Percentiles rank a stretch among this genome's conserved stretches.
phyloP scores from a whole-genome alignment of 2,888 invertebrate genomes.

The Synergus itoensis region DNA sequence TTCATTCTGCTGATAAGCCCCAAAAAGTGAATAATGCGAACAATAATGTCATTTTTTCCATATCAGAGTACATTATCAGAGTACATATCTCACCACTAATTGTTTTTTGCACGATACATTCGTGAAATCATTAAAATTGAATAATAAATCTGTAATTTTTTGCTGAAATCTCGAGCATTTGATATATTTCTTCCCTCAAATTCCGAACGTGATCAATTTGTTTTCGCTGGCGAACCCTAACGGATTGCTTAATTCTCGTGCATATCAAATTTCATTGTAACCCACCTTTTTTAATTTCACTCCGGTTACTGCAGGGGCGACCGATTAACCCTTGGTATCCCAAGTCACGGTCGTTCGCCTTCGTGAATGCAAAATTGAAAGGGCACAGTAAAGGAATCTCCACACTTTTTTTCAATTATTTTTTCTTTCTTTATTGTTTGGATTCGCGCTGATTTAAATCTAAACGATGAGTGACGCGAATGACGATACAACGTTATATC shows the following conservation, averaged over 20 bases:
- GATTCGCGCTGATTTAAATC: slow-evolving; percentile 56
- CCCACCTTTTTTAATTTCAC: slow-evolving; percentile 40
- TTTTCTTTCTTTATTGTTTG: slow-evolving; percentile 56
- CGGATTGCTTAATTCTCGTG: slow-evolving; percentile 22
- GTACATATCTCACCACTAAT: too few relatives aligned
- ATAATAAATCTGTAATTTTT: neutral
- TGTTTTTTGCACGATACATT: neutral
- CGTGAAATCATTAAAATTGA: neutral
- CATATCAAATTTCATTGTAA: slow-evolving; percentile 36
- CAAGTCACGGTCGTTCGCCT: slow-evolving; percentile 35
- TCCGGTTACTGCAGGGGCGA: slow-evolving; percentile 16
- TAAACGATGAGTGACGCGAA: slow-evolving; percentile 42
- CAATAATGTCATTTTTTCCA: neutral
- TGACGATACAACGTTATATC: slow-evolving; percentile 55
- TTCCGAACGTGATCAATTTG: slow-evolving; percentile 24
- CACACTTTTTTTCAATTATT: slow-evolving; percentile 48
- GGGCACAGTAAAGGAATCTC: slow-evolving; percentile 11
- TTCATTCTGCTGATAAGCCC: neutral
- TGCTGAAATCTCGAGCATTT: neutral
- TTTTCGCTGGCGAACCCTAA: slow-evolving; percentile 15
- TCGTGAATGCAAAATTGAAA: slow-evolving; percentile 33
- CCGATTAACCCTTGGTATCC: slow-evolving; percentile 28
- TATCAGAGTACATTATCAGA: too few relatives aligned
- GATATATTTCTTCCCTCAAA: neutral
- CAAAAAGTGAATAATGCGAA: slow-evolving; percentile 11